These are phyloP conservation scores for Elmis aenea DNA, from an alignment of 2,888 invertebrate species.

Conservation along the genomic window DNA sequence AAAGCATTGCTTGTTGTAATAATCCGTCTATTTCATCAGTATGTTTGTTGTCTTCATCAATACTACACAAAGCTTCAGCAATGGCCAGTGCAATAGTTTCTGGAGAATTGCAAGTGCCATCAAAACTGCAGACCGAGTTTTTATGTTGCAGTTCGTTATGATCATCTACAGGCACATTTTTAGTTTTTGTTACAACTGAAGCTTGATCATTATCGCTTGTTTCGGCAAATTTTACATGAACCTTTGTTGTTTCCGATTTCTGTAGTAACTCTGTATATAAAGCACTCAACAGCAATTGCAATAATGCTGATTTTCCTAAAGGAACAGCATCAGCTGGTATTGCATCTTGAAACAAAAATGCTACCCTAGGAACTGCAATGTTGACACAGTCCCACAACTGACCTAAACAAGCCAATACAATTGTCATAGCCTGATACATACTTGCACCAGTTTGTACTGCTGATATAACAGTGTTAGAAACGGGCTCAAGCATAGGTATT, in stretches of 20 bases:
- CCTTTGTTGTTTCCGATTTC: conserved; percentile 44
- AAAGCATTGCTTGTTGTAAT: conserved; percentile 52
- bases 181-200: background rate
- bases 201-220: conserved; percentile 3
- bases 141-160: conserved; percentile 16
- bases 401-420: conserved; percentile 64
- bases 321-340: conserved; percentile 68
- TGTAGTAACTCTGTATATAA: conserved; percentile 62
- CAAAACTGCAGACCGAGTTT: conserved; percentile 30
- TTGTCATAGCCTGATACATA: conserved; percentile 75
- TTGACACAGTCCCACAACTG: conserved; percentile 67
- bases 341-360: conserved; percentile 59
- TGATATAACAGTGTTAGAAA: conserved; percentile 63
- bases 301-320: conserved; percentile 62
- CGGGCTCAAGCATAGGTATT: conserved; percentile 57
- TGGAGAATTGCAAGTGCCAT: conserved; percentile 27
- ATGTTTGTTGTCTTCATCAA: conserved; percentile 76
- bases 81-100: conserved; percentile 61
- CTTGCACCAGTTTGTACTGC: conserved; percentile 71
- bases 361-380: conserved; percentile 49
- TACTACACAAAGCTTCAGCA: conserved; percentile 72
- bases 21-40: conserved; percentile 67
- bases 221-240: conserved; percentile 27
- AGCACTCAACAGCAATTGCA: conserved; percentile 67
- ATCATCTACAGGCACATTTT: conserved; percentile 7